phyloP scores from a whole-genome alignment of 2,888 invertebrate species.

The Steinernema carpocapsae region DNA sequence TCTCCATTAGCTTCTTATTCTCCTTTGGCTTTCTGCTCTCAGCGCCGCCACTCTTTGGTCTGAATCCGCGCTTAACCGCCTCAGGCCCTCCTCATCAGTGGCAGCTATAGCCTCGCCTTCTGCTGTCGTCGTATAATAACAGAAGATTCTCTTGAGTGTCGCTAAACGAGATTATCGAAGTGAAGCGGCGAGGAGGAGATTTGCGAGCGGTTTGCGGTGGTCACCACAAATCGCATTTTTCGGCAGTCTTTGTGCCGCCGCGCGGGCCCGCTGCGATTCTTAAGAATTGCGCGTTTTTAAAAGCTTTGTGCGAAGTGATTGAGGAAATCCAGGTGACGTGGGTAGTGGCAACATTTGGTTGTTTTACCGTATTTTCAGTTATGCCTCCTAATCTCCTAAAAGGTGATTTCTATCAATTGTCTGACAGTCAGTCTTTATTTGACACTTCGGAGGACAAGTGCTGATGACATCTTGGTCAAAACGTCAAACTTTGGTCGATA shows the following conservation, averaged over 20 bases:
- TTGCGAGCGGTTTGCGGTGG: neutral
- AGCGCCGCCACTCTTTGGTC: neutral
- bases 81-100: neutral
- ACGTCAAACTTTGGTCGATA: no score
- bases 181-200: no score
- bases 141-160: neutral
- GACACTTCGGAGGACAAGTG: no score
- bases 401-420: neutral
- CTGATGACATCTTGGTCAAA: no score
- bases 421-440: no score
- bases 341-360: neutral
- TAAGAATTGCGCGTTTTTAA: neutral
- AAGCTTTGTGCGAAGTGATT: neutral
- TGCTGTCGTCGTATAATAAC: neutral
- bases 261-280: neutral
- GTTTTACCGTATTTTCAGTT: neutral
- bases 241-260: neutral
- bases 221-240: conserved; percentile 12
- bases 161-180: conserved; percentile 19
- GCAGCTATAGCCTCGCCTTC: neutral
- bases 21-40: neutral
- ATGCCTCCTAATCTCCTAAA: no score
- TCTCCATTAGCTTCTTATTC: neutral
- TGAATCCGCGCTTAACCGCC: no score
- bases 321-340: neutral